Evolutionary conservation across 2,797 vertebrate species (phyloP).

Genomic region (Sebastes nivosus): DNA sequence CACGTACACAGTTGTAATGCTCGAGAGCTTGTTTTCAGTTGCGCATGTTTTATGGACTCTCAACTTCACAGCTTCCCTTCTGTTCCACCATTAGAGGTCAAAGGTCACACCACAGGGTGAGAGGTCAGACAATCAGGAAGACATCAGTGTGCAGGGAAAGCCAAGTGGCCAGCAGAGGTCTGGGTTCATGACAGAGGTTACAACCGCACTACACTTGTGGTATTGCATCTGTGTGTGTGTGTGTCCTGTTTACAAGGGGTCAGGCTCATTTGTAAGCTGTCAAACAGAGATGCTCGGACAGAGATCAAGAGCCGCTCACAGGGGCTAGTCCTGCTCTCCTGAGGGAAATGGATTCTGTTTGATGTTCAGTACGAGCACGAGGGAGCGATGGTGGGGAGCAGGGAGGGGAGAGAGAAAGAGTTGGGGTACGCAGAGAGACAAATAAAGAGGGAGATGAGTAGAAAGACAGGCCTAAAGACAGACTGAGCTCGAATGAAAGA

Average conservation of each 20-base stretch:
- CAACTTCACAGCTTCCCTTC: not conserved
- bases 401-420: not conserved
- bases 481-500: not conserved
- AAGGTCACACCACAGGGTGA: constrained; percentile 30
- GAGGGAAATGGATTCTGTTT: constrained; percentile 62
- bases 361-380: constrained; percentile 40
- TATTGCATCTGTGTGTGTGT: not conserved
- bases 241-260: constrained; percentile 67
- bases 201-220: constrained; percentile 30
- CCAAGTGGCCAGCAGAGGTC: constrained; percentile 31
- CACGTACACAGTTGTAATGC: not conserved
- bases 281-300: constrained; percentile 66
- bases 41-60: constrained; percentile 8
- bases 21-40: not conserved
- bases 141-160: constrained; percentile 18
- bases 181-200: constrained; percentile 57
- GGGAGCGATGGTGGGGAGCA: constrained; percentile 19
- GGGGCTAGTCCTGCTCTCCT: constrained; percentile 42
- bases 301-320: constrained; percentile 67
- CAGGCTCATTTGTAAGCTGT: constrained; percentile 79
- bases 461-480: not conserved
- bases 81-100: constrained; percentile 5
- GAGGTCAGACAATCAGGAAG: constrained; percentile 57
- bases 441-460: not conserved
- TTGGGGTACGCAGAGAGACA: not conserved